Base-by-base conservation (phyloP, 2,888 invertebrate species). In the Diachrysia chrysitis region DNA sequence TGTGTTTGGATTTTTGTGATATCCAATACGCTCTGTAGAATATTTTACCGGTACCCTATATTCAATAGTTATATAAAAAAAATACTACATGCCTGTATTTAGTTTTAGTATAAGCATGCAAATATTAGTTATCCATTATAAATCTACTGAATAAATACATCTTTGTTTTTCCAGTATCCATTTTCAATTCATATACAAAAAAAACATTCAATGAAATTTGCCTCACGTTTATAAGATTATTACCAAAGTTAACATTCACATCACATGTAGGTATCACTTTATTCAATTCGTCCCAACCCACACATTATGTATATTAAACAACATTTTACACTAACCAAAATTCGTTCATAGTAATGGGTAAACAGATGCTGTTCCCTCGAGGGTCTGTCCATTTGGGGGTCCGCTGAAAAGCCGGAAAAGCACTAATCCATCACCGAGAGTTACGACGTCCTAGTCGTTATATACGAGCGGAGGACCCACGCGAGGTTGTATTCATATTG, bases 341-440 rank as follows among this genome's bases (percentile, higher is more conserved):
- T 75, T 72, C 65, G 68, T 78, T 79, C 68, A 73, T 76, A 80
- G 67, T 82, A 81, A 80, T 78, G 42, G 64, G 76, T 71, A 77
- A 73, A 83, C 83, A 82, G 82, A 81, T 82, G 83, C 60, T 80
- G 58, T 62, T 71, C 80, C 78, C 78, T 66, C 57, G 72, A 74
- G 85, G 76, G 79, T 82, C 72, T 66, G 77, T 83, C 86, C 87
- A 86, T 92, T 92, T 90, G 87, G 88, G 89, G 88, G 86, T 85
- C 87, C 86, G 92, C 83, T 93, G 91, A 91, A 91, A 92, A 91
- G 90, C 91, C 92, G 92, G 91, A 93, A 92, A 91, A 90, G 91
- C 89, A 87, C 86, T 88, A 89, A 92, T 93, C 92, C 89, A 92
- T 92, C 92, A 92, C 89, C 48, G 81, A 89, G 92, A 92, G 88